phyloP scores from a whole-genome alignment of 1,140 invertebrate genomes.

The Brachionus angularis region DNA sequence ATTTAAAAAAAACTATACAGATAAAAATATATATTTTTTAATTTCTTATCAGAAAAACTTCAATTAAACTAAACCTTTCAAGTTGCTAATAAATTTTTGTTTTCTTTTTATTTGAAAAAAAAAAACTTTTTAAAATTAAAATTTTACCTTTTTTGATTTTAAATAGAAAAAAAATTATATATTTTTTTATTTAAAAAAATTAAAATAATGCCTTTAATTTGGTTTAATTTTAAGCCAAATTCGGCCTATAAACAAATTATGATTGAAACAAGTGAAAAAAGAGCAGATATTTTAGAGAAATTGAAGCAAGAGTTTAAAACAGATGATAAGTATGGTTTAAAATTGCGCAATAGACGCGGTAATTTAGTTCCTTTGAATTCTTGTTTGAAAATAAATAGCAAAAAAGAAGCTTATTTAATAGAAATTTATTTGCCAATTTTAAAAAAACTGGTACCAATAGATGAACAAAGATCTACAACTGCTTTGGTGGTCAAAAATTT shows the following conservation, averaged over 20 bases:
- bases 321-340: background rate
- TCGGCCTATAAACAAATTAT: background rate
- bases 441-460: background rate
- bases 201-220: background rate
- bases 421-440: conserved; percentile 9
- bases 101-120: too few species aligned
- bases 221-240: background rate
- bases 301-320: background rate
- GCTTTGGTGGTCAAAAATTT: background rate
- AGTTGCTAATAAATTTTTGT: too few species aligned
- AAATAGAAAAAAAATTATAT: conserved; percentile 3
- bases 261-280: background rate
- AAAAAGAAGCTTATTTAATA: conserved; percentile 14
- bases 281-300: background rate
- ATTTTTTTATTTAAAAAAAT: conserved; percentile 1
- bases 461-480: background rate
- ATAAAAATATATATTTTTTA: too few species aligned
- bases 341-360: conserved; percentile 7
- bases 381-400: background rate
- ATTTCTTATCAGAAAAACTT: too few species aligned
- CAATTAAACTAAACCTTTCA: too few species aligned
- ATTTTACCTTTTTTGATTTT: background rate
- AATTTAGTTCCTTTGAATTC: conserved; percentile 12
- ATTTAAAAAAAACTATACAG: too few species aligned
- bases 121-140: too few species aligned